phyloP scores from a whole-genome alignment of 1,140 invertebrate genomes.

The Pissodes strobi region DNA sequence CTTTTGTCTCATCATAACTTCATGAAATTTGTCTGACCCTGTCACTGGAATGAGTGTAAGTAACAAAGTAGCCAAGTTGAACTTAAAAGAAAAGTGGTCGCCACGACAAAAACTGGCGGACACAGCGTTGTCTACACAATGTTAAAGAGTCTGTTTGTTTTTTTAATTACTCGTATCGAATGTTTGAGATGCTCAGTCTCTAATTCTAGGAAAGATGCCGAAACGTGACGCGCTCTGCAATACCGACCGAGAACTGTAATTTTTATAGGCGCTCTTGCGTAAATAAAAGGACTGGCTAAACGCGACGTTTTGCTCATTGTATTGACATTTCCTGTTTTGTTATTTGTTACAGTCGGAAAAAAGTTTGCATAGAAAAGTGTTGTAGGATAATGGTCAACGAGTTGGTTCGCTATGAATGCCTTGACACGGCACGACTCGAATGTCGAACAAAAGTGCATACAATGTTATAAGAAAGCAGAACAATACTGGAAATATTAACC shows the following conservation, averaged over 20 bases:
- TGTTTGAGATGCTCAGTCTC: conserved; percentile 40
- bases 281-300: conserved; percentile 24
- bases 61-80: conserved; percentile 4
- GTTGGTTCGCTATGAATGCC: background rate
- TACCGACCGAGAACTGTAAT: conserved; percentile 23
- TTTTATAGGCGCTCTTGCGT: conserved; percentile 31
- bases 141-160: conserved; percentile 42
- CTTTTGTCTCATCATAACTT: too few relatives aligned
- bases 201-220: conserved; percentile 36
- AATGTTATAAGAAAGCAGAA: conserved; percentile 9
- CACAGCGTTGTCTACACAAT: conserved; percentile 35
- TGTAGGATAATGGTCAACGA: conserved; percentile 5
- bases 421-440: conserved; percentile 23
- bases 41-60: conserved; percentile 15
- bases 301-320: conserved; percentile 21
- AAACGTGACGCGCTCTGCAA: conserved; percentile 29
- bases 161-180: conserved; percentile 41
- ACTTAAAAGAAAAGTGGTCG: conserved; percentile 31
- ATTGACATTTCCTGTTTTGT: conserved; percentile 31
- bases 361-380: conserved; percentile 13
- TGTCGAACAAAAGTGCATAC: conserved; percentile 19
- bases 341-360: conserved; percentile 20
- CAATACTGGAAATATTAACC: conserved; percentile 24
- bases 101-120: conserved; percentile 13
- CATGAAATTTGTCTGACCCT: background rate